Evolutionary conservation across 2,888 invertebrate species (phyloP).

Genomic region (Coelinius sp.): DNA sequence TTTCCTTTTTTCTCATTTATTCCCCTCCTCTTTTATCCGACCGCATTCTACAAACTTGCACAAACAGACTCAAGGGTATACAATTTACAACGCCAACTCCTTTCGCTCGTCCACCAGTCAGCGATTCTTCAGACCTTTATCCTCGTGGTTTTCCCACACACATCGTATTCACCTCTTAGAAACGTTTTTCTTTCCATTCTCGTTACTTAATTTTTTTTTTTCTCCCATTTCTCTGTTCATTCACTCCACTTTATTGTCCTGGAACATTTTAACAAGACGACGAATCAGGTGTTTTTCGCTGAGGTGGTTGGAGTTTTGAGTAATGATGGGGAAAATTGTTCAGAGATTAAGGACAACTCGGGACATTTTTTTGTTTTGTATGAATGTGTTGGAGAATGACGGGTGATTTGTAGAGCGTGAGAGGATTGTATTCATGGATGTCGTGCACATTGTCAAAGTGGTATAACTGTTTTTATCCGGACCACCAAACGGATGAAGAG

Average conservation of each 20-base stretch:
- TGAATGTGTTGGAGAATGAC: no score
- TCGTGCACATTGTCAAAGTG: no score
- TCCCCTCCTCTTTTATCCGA: constrained; percentile 4
- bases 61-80: constrained; percentile 14
- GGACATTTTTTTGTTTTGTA: no score
- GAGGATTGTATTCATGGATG: no score
- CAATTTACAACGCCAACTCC: constrained; percentile 22
- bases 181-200: not conserved
- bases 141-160: constrained; percentile 1
- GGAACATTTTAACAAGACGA: constrained; percentile 5
- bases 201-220: not conserved
- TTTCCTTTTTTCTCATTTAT: constrained; percentile 7
- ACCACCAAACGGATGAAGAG: no score
- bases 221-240: constrained; percentile 24
- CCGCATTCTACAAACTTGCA: constrained; percentile 1
- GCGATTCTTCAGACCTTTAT: constrained; percentile 22
- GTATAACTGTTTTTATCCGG: no score
- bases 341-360: not conserved
- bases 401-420: no score
- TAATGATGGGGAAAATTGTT: not conserved
- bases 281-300: not conserved
- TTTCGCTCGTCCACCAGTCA: constrained; percentile 1
- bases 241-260: not conserved
- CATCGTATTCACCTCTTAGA: constrained; percentile 16
- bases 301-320: not conserved